Percentiles rank a stretch among this genome's conserved stretches.
Conservation (phyloP, 2,113 vertebrate genomes). For the Gobiocypris rarus region DNA sequence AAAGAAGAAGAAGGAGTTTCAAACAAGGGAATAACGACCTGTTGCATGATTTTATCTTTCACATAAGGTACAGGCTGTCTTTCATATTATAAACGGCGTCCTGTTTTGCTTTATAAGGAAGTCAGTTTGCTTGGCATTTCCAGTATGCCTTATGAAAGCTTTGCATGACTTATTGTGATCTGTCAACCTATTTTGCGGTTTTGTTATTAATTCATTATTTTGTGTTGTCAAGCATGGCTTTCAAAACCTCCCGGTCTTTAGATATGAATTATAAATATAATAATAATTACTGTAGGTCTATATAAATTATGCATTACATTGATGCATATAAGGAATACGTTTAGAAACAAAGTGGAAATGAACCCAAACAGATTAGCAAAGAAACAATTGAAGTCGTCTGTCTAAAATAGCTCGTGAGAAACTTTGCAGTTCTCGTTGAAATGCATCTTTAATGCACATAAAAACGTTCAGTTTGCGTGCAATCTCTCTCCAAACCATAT, state of each 20-base stretch:
- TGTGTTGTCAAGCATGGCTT: background rate
- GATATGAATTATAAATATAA: background rate
- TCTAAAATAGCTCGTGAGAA: background rate
- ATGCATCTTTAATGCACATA: background rate
- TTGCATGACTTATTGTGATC: background rate
- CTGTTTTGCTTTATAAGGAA: conserved; percentile 20
- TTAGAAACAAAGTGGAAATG: background rate
- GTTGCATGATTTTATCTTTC: conserved; percentile 49
- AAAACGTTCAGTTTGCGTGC: background rate
- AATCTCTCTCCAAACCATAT: background rate
- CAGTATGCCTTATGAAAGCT: background rate
- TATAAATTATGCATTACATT: background rate
- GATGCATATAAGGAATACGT: background rate
- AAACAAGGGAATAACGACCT: conserved; percentile 48
- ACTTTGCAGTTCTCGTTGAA: background rate
- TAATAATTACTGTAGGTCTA: background rate
- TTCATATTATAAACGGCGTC: background rate
- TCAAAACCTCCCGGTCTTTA: background rate
- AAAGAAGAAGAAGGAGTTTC: conserved; percentile 2
- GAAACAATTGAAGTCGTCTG: background rate
- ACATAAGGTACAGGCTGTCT: conserved; percentile 32
- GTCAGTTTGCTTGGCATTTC: conserved; percentile 5
- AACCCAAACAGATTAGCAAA: background rate
- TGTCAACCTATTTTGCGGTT: background rate
- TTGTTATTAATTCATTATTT: background rate